phyloP scores from a whole-genome alignment of 1,140 invertebrate species.

The Bathynomus jamesi region DNA sequence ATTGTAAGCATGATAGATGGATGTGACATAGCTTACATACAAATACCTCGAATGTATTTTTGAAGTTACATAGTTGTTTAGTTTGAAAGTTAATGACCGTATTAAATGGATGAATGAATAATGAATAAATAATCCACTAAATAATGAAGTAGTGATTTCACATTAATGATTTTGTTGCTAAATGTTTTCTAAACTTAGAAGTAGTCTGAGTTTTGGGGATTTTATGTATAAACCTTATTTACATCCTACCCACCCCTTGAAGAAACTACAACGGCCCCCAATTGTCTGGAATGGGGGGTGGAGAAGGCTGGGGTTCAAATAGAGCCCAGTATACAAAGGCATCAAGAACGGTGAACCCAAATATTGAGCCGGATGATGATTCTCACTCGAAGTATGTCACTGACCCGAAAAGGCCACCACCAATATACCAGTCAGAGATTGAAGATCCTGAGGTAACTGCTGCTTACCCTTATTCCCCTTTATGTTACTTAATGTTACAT shows the following conservation, averaged over 20 bases:
- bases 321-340: constrained; percentile 32
- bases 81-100: too few relatives aligned
- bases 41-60: too few relatives aligned
- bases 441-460: constrained; percentile 64
- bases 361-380: constrained; percentile 80
- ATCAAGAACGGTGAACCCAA: constrained; percentile 55
- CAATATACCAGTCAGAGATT: constrained; percentile 55
- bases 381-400: constrained; percentile 71
- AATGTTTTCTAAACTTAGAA: background rate
- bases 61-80: too few relatives aligned
- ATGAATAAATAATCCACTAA: too few relatives aligned
- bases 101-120: too few relatives aligned
- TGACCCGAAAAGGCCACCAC: constrained; percentile 52
- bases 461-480: too few relatives aligned
- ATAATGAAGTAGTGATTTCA: too few relatives aligned
- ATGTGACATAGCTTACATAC: too few relatives aligned
- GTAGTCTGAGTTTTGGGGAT: background rate
- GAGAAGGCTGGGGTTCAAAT: constrained; percentile 48
- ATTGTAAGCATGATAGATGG: too few relatives aligned
- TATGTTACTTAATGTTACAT: too few relatives aligned
- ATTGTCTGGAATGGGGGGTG: constrained; percentile 45
- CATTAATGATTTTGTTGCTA: constrained; percentile 9
- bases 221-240: background rate
- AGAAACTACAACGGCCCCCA: constrained; percentile 78
- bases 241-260: too few relatives aligned